Evolutionary conservation across 2,113 vertebrate species (phyloP).

Genomic region (Paratilapia polleni): DNA sequence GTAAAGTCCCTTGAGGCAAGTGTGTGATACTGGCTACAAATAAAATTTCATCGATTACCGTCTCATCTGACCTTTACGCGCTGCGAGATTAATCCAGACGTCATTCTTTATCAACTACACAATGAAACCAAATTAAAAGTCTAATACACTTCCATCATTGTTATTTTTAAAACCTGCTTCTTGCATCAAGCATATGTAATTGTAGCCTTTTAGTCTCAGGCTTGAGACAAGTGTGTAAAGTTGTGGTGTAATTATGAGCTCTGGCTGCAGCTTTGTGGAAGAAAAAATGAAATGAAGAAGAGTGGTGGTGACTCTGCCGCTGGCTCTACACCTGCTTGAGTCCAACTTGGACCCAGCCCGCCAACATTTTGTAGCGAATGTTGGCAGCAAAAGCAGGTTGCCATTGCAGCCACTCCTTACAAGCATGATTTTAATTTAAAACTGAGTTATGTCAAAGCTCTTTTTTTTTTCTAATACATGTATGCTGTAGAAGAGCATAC

Average conservation of each 20-base stretch:
- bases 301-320: neutral
- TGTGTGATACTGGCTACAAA: no score
- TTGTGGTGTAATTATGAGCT: neutral
- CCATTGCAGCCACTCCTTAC: neutral
- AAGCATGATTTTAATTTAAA: no score
- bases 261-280: slow-evolving; percentile 10
- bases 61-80: neutral
- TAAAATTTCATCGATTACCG: no score
- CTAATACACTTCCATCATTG: no score
- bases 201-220: neutral
- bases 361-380: neutral
- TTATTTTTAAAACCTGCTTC: neutral
- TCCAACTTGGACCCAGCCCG: neutral
- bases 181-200: neutral
- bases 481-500: no score
- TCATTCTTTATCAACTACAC: neutral
- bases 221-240: neutral
- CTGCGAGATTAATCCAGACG: neutral
- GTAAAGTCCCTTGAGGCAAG: neutral
- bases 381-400: neutral
- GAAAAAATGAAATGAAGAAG: neutral
- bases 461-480: no score
- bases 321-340: neutral
- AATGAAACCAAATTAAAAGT: neutral
- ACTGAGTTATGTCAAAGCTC: no score